These are phyloP conservation scores for Asobara japonica DNA, from an alignment of 1,140 invertebrate species.

Conservation along the genomic window DNA sequence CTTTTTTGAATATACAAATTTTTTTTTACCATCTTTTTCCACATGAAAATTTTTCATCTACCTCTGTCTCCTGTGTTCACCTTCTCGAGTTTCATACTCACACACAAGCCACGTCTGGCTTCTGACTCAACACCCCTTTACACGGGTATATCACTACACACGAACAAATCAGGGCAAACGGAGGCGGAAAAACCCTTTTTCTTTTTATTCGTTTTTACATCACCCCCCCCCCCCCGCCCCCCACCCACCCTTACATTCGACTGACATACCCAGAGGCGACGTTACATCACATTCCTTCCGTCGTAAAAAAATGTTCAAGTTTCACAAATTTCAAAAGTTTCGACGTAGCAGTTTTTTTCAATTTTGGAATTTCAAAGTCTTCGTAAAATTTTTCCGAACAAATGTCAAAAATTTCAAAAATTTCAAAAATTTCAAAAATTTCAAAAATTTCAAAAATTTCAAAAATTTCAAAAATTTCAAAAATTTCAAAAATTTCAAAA, in stretches of 20 bases:
- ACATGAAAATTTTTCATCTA: constrained; percentile 19
- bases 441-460: too few relatives aligned
- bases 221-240: constrained; percentile 13
- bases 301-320: background rate
- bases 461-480: too few relatives aligned
- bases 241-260: background rate
- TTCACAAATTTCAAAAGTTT: too few relatives aligned
- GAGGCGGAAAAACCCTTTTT: constrained; percentile 35
- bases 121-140: constrained; percentile 22
- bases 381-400: too few relatives aligned
- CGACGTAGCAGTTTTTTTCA: too few relatives aligned
- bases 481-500: too few relatives aligned
- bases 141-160: constrained; percentile 34
- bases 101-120: constrained; percentile 20
- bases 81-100: background rate
- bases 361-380: too few relatives aligned
- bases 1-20: constrained; percentile 3
- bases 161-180: constrained; percentile 49
- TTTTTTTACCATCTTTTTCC: constrained; percentile 19
- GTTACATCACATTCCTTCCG: constrained; percentile 36
- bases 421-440: too few relatives aligned
- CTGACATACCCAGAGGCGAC: constrained; percentile 42
- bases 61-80: background rate
- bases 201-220: background rate
- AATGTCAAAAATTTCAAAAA: too few relatives aligned